Evolutionary conservation across 2,113 vertebrate genomes (phyloP).

Genomic region (Tauraco erythrolophus): DNA sequence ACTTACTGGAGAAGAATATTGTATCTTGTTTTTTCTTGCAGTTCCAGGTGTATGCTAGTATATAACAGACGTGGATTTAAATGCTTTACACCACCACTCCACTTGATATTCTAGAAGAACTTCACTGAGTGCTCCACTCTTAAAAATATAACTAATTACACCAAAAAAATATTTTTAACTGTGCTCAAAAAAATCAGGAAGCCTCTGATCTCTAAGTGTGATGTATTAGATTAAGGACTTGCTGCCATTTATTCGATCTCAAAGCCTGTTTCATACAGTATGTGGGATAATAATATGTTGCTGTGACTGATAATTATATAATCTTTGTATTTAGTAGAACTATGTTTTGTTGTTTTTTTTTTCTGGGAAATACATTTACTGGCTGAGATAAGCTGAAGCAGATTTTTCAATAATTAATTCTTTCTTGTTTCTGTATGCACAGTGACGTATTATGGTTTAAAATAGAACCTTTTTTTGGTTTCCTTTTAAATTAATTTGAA

Average conservation of each 20-base stretch:
- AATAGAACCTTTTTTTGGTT: not conserved
- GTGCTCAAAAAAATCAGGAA: not conserved
- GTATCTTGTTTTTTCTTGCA: not conserved
- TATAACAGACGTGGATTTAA: not conserved
- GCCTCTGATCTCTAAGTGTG: not conserved
- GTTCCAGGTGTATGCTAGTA: not conserved
- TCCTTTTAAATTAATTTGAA: not conserved
- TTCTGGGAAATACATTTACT: not conserved
- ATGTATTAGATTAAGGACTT: not conserved
- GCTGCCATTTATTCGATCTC: not conserved
- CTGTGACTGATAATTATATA: not conserved
- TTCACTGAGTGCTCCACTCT: not conserved
- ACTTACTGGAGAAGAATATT: not conserved
- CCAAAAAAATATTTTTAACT: not conserved
- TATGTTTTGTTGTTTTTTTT: not conserved
- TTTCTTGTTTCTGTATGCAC: not conserved
- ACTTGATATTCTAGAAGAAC: not conserved
- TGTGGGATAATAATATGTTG: not conserved
- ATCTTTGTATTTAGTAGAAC: not conserved
- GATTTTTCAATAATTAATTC: not conserved
- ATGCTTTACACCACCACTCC: not conserved
- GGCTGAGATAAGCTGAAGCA: not conserved
- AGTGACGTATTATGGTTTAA: not conserved
- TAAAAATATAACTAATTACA: not conserved
- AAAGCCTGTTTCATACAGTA: not conserved